Evolutionary conservation across 2,113 vertebrate species (phyloP).

Genomic region (Coregonus clupeaformis): DNA sequence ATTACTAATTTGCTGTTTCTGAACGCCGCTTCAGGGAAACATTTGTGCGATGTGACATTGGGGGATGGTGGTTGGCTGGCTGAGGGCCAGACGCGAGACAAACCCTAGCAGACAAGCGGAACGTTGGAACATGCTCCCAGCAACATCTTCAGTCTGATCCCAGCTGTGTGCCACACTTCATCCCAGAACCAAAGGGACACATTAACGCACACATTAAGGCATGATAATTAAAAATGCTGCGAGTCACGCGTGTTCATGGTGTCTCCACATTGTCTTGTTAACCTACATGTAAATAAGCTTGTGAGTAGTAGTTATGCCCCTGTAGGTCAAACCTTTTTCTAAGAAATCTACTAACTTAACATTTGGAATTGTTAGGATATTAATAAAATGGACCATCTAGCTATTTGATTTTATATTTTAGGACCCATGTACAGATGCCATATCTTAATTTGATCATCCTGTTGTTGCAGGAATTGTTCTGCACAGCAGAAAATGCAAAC

Average conservation of each 20-base stretch:
- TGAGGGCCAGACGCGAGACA: slow-evolving; percentile 54
- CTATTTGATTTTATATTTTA: too few relatives aligned
- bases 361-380: too few relatives aligned
- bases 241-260: slow-evolving; percentile 44
- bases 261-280: slow-evolving; percentile 41
- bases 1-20: slow-evolving; percentile 48
- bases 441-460: too few relatives aligned
- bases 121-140: slow-evolving; percentile 57
- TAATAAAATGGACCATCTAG: too few relatives aligned
- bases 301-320: too few relatives aligned
- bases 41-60: slow-evolving; percentile 62
- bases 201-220: slow-evolving; percentile 53
- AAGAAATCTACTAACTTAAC: too few relatives aligned
- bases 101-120: slow-evolving; percentile 62
- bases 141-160: slow-evolving; percentile 61
- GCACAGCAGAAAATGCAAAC: too few relatives aligned
- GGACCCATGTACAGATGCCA: too few relatives aligned
- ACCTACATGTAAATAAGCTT: slow-evolving; percentile 43
- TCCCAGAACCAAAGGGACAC: slow-evolving; percentile 57
- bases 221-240: slow-evolving; percentile 56
- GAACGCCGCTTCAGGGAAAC: slow-evolving; percentile 22
- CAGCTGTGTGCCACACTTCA: slow-evolving; percentile 65
- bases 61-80: slow-evolving; percentile 50
- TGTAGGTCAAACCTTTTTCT: too few relatives aligned
- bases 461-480: too few relatives aligned